Evolutionary conservation across 2,888 invertebrate genomes (phyloP).

Genomic region (Priocnemis perturbator): DNA sequence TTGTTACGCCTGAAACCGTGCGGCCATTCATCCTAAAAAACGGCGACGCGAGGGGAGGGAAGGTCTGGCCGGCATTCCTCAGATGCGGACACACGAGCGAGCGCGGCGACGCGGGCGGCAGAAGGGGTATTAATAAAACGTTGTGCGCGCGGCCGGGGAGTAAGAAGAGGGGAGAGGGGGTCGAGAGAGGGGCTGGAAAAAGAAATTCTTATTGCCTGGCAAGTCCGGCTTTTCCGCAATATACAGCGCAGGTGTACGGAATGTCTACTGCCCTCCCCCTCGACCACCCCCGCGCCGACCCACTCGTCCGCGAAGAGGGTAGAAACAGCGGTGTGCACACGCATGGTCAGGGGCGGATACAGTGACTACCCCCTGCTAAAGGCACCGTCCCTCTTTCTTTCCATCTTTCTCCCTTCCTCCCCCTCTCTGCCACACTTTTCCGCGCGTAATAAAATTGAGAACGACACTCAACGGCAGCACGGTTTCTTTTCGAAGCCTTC

Average conservation of each 20-base stretch:
- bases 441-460: too few species aligned
- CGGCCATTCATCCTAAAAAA: too few species aligned
- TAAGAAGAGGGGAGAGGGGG: constrained; percentile 7
- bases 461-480: too few species aligned
- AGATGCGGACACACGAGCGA: too few species aligned
- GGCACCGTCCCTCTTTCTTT: constrained; percentile 42
- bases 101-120: background rate
- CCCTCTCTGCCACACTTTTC: background rate
- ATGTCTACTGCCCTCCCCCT: constrained; percentile 60
- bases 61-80: too few species aligned
- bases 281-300: constrained; percentile 35
- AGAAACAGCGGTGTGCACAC: constrained; percentile 50
- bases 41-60: too few species aligned
- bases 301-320: constrained; percentile 40
- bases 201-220: constrained; percentile 65
- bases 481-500: too few species aligned
- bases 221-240: constrained; percentile 73
- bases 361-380: constrained; percentile 10
- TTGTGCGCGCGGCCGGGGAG: constrained; percentile 45
- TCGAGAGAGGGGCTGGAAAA: constrained; percentile 47
- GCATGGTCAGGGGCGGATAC: constrained; percentile 53
- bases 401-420: constrained; percentile 29
- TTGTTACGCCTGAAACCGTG: too few species aligned
- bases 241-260: constrained; percentile 74
- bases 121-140: constrained; percentile 66